Evolutionary conservation across 2,113 vertebrate species (phyloP), one percentile per base, ranked within the genome.

Genomic region (Equus przewalskii): DNA sequence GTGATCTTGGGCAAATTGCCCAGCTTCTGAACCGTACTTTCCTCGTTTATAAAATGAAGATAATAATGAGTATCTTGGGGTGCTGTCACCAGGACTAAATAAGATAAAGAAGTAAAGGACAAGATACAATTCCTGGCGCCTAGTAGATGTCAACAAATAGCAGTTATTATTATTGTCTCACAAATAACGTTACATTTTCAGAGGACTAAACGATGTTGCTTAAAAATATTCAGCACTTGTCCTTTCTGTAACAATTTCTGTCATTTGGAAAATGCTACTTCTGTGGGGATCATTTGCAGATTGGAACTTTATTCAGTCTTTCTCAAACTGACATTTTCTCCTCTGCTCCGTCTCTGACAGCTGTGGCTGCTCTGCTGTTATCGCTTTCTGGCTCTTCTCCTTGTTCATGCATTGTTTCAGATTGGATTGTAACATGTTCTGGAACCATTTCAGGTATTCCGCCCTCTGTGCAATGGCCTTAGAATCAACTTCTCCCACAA

Each of bases 251-350:
- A 22, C 33, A 30, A n/a, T 80, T 87, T 96, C 69, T 92, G 22
- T n/a, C 67, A 26, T 94, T 88, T 60, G 78, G 84, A 92, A 94
- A 97, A 75, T 46, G 10, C 41, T 82, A 2, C 24, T 93, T 76
- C 26, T 44, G 67, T 70, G 49, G 26, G 76, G 49, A 85, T 84
- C 54, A 81, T 70, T 89, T 82, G 16, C 44, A 82, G 13, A 44
- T 44, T 67, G 5, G 56, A 30, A 26, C 44, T 44, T 65, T 56
- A 36, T 26, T 56, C 26, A 36, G 2, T 64, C 46, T 89, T 79
- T 72, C 83, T 73, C 64, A 78, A 30, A 80, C 15, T 46, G 49
- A 8, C 1, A 6, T 65, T 83, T 89, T 90, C 26, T 83, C 26
- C 9, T 73, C 14, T 58, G 65, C n/a, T 82, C 36, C 46, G 8